Evolutionary conservation across 2,888 invertebrate genomes (phyloP), one percentile per base, ranked within the genome.

Genomic region (Epinotia ramella): DNA sequence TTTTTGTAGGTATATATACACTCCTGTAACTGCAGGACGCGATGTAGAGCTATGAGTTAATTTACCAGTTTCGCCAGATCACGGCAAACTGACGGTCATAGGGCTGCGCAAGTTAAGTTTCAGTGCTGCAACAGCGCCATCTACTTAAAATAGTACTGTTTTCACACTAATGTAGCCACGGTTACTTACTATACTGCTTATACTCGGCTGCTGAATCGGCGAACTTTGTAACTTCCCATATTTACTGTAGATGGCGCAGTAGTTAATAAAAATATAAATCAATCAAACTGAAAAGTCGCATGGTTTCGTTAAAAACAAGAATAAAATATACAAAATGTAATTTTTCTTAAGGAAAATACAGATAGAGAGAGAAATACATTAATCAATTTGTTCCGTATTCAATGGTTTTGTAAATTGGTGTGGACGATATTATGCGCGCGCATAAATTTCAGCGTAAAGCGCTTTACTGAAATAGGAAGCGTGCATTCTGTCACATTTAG

Each of bases 211-310:
- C 49, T 49, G 16, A 46, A 44, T 28, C 60, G 6, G 53, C 18
- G 70, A 65, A 75, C 60, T 56, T 69, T 56, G 69, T 18, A 69
- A 28, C 33, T 69, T 63, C 12, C 24, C 40, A 40, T 28, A 46
- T 12, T 59, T 3, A 28, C 20, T 65, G 11, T 44, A 75, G 70
- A 75, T 70, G 75, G 75, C 70, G 60, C 49, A 24, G 20, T 28
- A 33, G 24, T 24, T 56, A 16, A 12, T 53, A 13, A 53, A 49
- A 59, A 28, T 40, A 40, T 40, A 7, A 40, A 40, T 40, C 40
- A 9, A 40, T 40, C 40, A 28, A 24, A 13, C 16, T 53, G 7
- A n/a, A n/a, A 53, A 6, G 5, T 53, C 5, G 16, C n/a, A n/a
- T n/a, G 16, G 2, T 53, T 53, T 16, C 16, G 1, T n/a, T 53